These are phyloP conservation scores for Pseudomyrmex concolor DNA, from an alignment of 1,140 invertebrate genomes.

Conservation along the genomic window DNA sequence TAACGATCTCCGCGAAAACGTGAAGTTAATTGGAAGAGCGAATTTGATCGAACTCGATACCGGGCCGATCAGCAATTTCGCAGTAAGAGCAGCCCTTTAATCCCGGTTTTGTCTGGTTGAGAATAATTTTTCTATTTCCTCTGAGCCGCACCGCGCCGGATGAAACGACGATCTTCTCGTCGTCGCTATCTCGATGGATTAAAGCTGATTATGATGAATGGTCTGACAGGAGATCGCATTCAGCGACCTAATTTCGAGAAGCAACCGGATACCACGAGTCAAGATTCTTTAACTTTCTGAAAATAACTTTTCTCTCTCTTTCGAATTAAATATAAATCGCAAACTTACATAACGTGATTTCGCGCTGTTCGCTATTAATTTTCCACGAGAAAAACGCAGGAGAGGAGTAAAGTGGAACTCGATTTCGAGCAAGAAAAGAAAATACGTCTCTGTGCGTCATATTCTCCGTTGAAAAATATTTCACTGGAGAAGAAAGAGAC, in stretches of 20 bases:
- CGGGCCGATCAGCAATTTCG: constrained; percentile 35
- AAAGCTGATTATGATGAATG: constrained; percentile 45
- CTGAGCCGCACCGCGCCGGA: background rate
- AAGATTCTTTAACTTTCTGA: background rate
- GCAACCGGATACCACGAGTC: background rate
- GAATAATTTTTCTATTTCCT: constrained; percentile 49
- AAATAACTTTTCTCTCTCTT: background rate
- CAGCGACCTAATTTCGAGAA: constrained; percentile 10
- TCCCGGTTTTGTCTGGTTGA: constrained; percentile 19
- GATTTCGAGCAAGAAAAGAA: constrained; percentile 21
- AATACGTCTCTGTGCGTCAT: constrained; percentile 13
- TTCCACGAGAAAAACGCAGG: background rate
- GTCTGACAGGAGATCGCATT: constrained; percentile 12
- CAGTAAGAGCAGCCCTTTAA: constrained; percentile 27
- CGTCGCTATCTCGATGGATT: constrained; percentile 1
- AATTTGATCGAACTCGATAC: constrained; percentile 25
- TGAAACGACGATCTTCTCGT: constrained; percentile 6
- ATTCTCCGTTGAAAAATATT: constrained; percentile 43
- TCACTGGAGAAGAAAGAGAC: background rate
- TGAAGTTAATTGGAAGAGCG: constrained; percentile 62
- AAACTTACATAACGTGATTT: background rate
- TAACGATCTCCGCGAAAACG: constrained; percentile 55
- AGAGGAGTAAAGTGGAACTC: background rate
- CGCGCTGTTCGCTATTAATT: background rate
- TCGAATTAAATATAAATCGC: background rate